Evolutionary conservation across 2,888 invertebrate genomes (phyloP), one percentile per base, ranked within the genome.

Genomic region (Steromphala cineraria): DNA sequence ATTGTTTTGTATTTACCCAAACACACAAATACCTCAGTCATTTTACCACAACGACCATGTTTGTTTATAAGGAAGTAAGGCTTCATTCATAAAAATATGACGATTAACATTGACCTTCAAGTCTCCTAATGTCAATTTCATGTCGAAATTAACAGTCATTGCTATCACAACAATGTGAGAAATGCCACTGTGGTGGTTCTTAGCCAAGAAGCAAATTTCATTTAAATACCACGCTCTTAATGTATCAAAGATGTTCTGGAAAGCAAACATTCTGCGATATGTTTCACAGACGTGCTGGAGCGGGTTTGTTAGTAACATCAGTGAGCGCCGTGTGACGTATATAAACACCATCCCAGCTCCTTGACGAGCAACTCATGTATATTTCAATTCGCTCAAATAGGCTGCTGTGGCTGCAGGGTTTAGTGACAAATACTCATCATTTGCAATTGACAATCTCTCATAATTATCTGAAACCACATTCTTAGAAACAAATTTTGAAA

Each of bases 171-270:
- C 46, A 46, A 46, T 46, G 46, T 46, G 46, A 28, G 28, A 62
- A 62, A 24, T 28, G 28, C 17, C 62, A 62, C 62, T 28, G 28
- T 28, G 62, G 62, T 62, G 62, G 28, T 62, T 62, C 62, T 24
- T 15, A 62, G 31, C 10, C 71, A 71, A 71, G 71, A 71, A 71
- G 71, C 36, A 40, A 71, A 71, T 71, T 71, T 71, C 71, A 71
- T 71, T 71, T 71, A 71, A 71, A 71, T 71, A n/a, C 71, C 71
- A 40, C 71, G 15, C 40, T 71, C 36, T 31, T 71, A 71, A 71
- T 71, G 71, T 71, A 71, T 71, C 71, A 71, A 71, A 71, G 71
- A 71, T 71, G 71, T 40, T 31, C 71, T n/a, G 36, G 71, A 71
- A 71, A 71, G 71, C 40, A 71, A 71, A 71, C 40, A 71, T 71